Evolutionary conservation across 2,113 vertebrate genomes (phyloP), one percentile per base, ranked within the genome.

Genomic region (Daboia siamensis): DNA sequence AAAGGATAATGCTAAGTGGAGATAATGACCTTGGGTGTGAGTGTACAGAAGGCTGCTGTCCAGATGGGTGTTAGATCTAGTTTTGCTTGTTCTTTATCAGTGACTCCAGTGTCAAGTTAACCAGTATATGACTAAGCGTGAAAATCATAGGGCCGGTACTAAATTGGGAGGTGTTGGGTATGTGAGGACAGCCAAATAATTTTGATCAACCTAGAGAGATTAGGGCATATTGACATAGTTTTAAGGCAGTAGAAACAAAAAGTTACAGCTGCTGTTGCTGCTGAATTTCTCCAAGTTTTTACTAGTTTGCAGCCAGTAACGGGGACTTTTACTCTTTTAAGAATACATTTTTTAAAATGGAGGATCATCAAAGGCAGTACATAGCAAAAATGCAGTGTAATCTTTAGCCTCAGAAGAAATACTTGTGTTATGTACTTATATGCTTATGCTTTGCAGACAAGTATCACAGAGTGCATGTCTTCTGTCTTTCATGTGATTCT

Each of bases 51-150:
- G 33, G 26, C 92, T n/a, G 93, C 91, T 80, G 80, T 24, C 89
- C 57, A 80, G 13, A 29, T 48, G 86, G 39, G 21, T 90, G 91
- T n/a, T 64, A 87, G 56, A 48, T 33, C 48, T 39, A 86, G 90
- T 92, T 95, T 74, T 94, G 90, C 84, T n/a, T 29, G 90, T 44
- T 88, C 13, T 87, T 90, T 94, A 59, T 91, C 74, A 91, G 91
- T 93, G 9, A 87, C 59, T 90, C 90, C 21, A 84, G 84, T n/a
- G 54, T 80, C 44, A 92, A 90, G 44, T 84, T 92, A 89, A 88
- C 92, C 86, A 89, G 61, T 52, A 88, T 44, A 52, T 80, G 74
- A 69, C 17, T 39, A 88, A 13, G 88, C 74, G 54, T 21, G 29
- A 74, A 90, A 87, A 87, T 93, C 91, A 90, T 93, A 39, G 21